Conservation (phyloP, 37 sponge, comb jelly and placozoan species). For the Hexactinellida sp. region DNA sequence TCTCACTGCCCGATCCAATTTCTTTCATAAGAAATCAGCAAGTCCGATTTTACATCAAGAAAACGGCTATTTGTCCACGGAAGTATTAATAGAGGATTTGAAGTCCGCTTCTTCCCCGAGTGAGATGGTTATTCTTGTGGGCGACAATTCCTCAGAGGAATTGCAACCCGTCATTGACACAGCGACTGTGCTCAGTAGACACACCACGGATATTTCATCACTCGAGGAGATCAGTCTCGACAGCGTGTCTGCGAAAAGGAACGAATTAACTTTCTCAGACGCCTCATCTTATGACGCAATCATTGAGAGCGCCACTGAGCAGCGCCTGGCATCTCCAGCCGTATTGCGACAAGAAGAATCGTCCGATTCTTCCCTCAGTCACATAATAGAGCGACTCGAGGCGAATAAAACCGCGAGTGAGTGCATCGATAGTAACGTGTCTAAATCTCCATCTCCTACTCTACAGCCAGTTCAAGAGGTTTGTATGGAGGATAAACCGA, state of each 20-base stretch:
- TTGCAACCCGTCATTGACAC: neutral
- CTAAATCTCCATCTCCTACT: neutral
- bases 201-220: neutral
- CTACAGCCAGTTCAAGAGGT: neutral
- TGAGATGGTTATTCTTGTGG: neutral
- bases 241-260: neutral
- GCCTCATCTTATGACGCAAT: neutral
- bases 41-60: neutral
- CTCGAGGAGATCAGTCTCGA: neutral
- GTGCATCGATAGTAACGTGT: neutral
- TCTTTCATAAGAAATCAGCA: neutral
- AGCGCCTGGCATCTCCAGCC: neutral
- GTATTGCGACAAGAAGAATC: neutral
- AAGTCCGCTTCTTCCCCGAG: neutral
- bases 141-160: neutral
- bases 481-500: neutral
- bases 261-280: neutral
- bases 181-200: neutral
- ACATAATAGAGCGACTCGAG: neutral
- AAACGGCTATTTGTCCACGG: neutral
- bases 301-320: neutral
- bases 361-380: neutral
- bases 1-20: neutral
- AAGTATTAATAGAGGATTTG: neutral
- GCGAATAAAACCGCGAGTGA: neutral